phyloP scores from a whole-genome alignment of 2,113 vertebrate genomes.

The Oncorhynchus gorbuscha region DNA sequence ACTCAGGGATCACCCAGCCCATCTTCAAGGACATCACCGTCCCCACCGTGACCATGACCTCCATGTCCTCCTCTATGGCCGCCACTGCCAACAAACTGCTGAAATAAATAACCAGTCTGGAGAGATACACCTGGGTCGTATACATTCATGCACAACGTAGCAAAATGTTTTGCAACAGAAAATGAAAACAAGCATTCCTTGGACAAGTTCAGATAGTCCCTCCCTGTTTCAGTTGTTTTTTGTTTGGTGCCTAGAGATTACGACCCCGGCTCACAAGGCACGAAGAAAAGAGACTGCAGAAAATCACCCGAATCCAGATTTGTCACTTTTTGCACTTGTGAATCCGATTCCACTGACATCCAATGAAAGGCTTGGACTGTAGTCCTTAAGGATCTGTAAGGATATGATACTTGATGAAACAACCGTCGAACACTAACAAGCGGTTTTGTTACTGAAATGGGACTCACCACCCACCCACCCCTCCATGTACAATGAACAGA shows the following conservation, averaged over 20 bases:
- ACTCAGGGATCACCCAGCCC: constrained; percentile 76
- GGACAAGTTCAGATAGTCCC: too few relatives aligned
- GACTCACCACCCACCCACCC: neutral
- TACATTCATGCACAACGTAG: too few relatives aligned
- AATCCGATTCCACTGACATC: neutral
- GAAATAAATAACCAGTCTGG: constrained; percentile 70
- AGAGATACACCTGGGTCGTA: too few relatives aligned
- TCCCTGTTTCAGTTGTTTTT: too few relatives aligned
- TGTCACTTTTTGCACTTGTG: neutral
- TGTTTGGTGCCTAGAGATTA: too few relatives aligned
- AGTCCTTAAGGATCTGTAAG: neutral
- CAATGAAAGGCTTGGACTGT: neutral
- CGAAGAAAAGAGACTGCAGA: too few relatives aligned
- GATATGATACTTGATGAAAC: too few relatives aligned
- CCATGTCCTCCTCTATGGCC: constrained; percentile 83
- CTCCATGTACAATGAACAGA: neutral
- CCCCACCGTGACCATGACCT: constrained; percentile 78
- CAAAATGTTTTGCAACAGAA: too few relatives aligned
- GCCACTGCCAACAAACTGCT: constrained; percentile 85
- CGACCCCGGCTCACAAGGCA: too few relatives aligned
- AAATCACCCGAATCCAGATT: too few relatives aligned
- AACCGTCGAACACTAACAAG: neutral
- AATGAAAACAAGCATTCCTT: too few relatives aligned
- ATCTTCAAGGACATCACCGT: constrained; percentile 92
- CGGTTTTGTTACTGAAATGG: neutral